These are phyloP conservation scores for Paraescarpia echinospica DNA, from an alignment of 1,140 invertebrate species.

Conservation along the genomic window DNA sequence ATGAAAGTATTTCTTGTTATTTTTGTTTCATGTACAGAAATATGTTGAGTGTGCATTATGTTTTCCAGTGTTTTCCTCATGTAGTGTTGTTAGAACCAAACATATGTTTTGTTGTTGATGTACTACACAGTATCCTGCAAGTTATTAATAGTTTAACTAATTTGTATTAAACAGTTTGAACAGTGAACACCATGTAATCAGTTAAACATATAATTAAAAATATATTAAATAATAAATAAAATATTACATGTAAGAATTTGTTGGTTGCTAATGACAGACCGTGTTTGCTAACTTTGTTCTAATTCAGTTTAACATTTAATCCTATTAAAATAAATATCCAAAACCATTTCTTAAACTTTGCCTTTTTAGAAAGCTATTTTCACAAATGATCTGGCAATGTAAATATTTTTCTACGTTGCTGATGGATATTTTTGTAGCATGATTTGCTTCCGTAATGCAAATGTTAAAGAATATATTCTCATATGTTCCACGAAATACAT, in stretches of 20 bases:
- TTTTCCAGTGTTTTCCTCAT: background rate
- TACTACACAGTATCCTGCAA: background rate
- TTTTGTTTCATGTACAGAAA: background rate
- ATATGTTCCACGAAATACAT: background rate
- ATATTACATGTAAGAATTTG: background rate
- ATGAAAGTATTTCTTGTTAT: background rate
- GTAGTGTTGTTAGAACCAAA: too few species aligned
- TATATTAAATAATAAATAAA: too few species aligned
- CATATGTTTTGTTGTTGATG: too few species aligned
- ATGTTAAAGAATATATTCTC: background rate
- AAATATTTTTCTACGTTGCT: background rate
- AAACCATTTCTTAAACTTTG: background rate
- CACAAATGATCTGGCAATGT: background rate
- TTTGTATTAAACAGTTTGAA: background rate
- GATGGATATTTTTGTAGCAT: constrained; percentile 1
- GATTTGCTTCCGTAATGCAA: background rate
- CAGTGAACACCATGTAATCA: background rate
- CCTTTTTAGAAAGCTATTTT: background rate
- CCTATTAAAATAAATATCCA: background rate
- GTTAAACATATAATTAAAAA: too few species aligned
- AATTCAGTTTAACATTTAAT: background rate
- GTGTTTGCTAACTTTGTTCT: background rate
- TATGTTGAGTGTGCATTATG: background rate
- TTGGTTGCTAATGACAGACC: background rate
- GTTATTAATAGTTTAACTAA: background rate